Conservation (phyloP, 2,888 invertebrate species). For the Belgica antarctica region DNA sequence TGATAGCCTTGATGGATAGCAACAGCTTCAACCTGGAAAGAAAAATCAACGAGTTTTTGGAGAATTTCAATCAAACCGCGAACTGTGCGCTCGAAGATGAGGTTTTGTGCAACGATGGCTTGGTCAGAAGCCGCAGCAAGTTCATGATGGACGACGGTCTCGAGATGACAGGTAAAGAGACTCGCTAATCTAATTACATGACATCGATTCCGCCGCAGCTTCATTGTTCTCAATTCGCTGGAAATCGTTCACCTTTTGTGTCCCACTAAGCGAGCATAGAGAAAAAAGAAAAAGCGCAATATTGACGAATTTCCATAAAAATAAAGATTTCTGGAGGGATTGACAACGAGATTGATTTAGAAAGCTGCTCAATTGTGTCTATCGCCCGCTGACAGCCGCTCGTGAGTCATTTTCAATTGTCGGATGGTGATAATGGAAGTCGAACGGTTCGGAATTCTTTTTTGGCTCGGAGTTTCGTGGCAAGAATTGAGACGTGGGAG, state of each 20-base stretch:
- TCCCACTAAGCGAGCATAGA: background rate
- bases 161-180: conserved; percentile 41
- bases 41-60: conserved; percentile 80
- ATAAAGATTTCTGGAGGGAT: background rate
- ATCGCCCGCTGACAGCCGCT: background rate
- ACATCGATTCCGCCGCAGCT: background rate
- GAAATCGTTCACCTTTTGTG: background rate
- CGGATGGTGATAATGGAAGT: background rate
- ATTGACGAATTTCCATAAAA: background rate
- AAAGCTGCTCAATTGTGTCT: background rate
- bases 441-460: too few relatives aligned
- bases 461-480: too few relatives aligned
- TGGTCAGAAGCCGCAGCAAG: conserved; percentile 53
- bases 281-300: conserved; percentile 16
- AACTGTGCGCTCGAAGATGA: conserved; percentile 33
- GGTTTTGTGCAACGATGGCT: background rate
- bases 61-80: conserved; percentile 66
- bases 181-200: conserved; percentile 32
- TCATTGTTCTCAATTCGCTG: background rate
- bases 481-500: too few relatives aligned
- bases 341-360: background rate
- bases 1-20: conserved; percentile 37
- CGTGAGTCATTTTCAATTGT: background rate
- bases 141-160: conserved; percentile 51
- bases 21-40: conserved; percentile 58